These are phyloP conservation scores for Sebastes trivittatus DNA, from an alignment of 2,797 vertebrate genomes.

Conservation along the genomic window DNA sequence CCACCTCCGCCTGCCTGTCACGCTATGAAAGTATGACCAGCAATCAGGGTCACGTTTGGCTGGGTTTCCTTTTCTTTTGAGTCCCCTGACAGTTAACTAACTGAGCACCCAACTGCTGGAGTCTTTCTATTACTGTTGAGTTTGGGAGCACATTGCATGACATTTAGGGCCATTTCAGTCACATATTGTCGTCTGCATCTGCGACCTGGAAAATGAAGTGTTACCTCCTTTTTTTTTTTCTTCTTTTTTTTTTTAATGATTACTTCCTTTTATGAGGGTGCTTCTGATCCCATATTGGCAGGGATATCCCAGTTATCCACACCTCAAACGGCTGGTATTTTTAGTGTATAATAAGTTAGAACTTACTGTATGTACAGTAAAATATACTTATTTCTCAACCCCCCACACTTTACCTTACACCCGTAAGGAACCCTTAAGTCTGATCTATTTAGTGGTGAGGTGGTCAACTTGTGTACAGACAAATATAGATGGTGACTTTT, in stretches of 20 bases:
- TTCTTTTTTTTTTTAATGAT: not conserved
- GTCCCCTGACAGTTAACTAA: not conserved
- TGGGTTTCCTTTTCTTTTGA: not conserved
- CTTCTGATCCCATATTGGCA: not conserved
- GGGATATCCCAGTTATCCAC: not conserved
- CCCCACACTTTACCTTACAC: too few species aligned
- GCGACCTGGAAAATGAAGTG: too few species aligned
- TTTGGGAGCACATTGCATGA: not conserved
- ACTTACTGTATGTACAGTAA: not conserved
- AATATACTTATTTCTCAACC: not conserved
- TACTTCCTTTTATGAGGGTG: not conserved
- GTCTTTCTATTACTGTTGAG: not conserved
- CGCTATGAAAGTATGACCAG: not conserved
- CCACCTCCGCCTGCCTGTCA: not conserved
- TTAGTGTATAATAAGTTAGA: not conserved
- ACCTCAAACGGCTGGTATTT: not conserved
- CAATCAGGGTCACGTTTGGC: not conserved
- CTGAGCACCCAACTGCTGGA: not conserved
- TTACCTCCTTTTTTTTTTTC: not conserved
- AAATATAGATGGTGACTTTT: constrained; percentile 21
- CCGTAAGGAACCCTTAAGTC: not conserved
- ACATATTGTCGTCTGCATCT: not conserved
- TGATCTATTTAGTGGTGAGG: not conserved
- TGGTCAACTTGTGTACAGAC: constrained; percentile 20
- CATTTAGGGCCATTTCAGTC: not conserved